These are phyloP conservation scores for Okamejei kenojei DNA, from an alignment of 2,797 vertebrate species.

Conservation along the genomic window DNA sequence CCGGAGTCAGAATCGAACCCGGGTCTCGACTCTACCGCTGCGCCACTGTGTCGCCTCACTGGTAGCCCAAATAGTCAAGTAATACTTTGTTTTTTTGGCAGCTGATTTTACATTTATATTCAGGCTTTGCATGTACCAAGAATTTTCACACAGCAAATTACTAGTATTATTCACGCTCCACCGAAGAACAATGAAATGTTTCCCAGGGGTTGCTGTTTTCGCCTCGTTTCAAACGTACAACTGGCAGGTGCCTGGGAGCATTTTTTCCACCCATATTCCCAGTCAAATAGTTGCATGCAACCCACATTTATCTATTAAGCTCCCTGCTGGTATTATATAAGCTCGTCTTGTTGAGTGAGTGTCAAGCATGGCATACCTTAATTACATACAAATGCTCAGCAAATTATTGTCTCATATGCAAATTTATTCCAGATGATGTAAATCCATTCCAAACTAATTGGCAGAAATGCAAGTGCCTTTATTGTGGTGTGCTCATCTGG, in stretches of 20 bases:
- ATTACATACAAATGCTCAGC: neutral
- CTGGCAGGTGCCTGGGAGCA: neutral
- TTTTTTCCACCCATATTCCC: neutral
- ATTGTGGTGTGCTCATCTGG: neutral
- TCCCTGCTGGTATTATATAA: neutral
- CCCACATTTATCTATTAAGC: neutral
- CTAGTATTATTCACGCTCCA: neutral
- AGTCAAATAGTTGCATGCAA: neutral
- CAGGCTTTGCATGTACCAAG: neutral
- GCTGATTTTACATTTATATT: neutral
- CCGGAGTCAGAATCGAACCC: too few species aligned
- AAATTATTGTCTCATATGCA: neutral
- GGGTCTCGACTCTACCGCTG: too few species aligned
- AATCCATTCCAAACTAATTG: neutral
- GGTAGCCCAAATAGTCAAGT: neutral
- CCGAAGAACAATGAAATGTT: neutral
- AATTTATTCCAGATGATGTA: neutral
- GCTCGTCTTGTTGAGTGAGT: neutral
- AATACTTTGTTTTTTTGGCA: neutral
- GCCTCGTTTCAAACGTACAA: neutral
- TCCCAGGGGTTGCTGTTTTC: neutral
- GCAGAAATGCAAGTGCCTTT: neutral
- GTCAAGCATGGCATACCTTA: neutral
- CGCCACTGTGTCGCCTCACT: too few species aligned
- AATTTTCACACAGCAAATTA: neutral